These are phyloP conservation scores for Euphydryas editha DNA, from an alignment of 2,888 invertebrate species.

Conservation along the genomic window DNA sequence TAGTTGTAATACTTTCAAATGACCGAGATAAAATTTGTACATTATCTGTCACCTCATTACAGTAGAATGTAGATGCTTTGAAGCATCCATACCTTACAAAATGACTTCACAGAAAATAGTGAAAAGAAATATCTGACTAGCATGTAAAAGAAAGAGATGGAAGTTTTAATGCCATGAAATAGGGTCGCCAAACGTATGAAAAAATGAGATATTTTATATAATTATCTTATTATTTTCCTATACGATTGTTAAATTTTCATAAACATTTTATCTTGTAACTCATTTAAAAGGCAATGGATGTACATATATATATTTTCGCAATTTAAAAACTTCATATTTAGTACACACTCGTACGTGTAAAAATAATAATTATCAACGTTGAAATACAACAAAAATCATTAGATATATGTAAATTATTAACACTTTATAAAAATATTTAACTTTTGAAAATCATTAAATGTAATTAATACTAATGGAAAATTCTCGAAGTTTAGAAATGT, in stretches of 20 bases:
- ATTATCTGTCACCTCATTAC: conserved; percentile 6
- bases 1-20: neutral
- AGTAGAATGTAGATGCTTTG: neutral
- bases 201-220: conserved; percentile 13
- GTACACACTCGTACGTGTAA: no score
- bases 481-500: no score
- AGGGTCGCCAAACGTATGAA: conserved; percentile 29
- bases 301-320: no score
- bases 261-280: no score
- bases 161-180: conserved; percentile 28
- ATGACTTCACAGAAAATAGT: conserved; percentile 7
- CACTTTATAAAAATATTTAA: no score
- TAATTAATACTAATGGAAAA: no score
- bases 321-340: no score
- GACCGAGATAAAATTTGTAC: conserved; percentile 4
- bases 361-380: no score
- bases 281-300: no score
- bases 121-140: conserved; percentile 34
- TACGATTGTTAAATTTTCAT: neutral
- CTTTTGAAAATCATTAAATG: no score
- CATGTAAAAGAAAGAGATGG: conserved; percentile 48
- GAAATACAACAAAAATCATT: no score
- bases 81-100: conserved; percentile 1
- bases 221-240: neutral
- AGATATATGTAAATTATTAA: no score